Evolutionary conservation across 2,888 invertebrate genomes (phyloP), one percentile per base, ranked within the genome.

Genomic region (Helobdella robusta): DNA sequence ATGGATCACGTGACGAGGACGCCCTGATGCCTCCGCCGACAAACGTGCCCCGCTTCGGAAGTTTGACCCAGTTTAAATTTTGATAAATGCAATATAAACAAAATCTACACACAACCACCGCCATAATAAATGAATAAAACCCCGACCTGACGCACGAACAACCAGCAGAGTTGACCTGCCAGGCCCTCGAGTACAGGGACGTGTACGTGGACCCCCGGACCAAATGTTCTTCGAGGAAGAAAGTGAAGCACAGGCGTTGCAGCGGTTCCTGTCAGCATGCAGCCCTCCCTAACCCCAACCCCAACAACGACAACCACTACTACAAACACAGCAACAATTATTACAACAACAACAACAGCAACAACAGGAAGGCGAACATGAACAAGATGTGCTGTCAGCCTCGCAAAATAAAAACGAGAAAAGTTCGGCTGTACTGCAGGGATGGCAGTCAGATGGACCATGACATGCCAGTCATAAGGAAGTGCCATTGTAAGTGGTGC

Each of bases 381-480:
- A 28, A 60, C 36, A 72, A 70, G 35, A 70, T 69, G 66, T 95
- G 95, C 84, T 97, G 95, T 81, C 86, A 87, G 70, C 89, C 94
- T 2, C 85, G 89, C 77, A 89, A 90, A 81, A 91, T 90, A 73
- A 91, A 94, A 83, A 86, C 89, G 78, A 86, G 94, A 82, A 91
- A 91, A 86, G 91, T 93, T 74, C 88, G 92, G 73, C 85, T 97
- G 74, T 86, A 91, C 74, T 97, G 95, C 83, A 67, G 71, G 71
- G 89, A 93, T 79, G 92, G 93, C 71, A 88, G 89, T 66, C 87
- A 89, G 69, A 93, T 91, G 84, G 89, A 91, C 81, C 91, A 92
- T 84, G 91, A 93, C 78, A 87, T 95, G 76, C 93, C 94, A 77
- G 89, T 95, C 80, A 91, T 95, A 78, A 87, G 93, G 79, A 93